phyloP scores from a whole-genome alignment of 2,888 invertebrate genomes.

The Sclerodermus sp. region DNA sequence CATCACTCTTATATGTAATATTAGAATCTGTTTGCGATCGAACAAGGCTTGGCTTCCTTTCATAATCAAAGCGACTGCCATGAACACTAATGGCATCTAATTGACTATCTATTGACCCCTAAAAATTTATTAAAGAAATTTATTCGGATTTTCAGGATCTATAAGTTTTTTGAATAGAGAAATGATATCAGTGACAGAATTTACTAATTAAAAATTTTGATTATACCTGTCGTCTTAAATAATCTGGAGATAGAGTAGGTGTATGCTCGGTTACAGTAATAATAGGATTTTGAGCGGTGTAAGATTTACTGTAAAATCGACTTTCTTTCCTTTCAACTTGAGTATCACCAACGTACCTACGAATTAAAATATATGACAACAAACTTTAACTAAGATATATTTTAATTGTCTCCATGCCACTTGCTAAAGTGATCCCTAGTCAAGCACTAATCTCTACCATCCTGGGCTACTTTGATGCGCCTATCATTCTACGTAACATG shows the following conservation, averaged over 20 bases:
- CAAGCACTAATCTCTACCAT: slow-evolving; percentile 28
- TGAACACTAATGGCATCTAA: slow-evolving; percentile 70
- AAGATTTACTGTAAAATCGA: slow-evolving; percentile 61
- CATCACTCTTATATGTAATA: slow-evolving; percentile 84
- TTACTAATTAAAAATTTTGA: too few relatives aligned
- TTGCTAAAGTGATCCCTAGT: slow-evolving; percentile 25
- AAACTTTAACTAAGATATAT: background rate
- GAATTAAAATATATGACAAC: slow-evolving; percentile 12
- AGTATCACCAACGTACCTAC: slow-evolving; percentile 73
- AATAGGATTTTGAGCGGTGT: slow-evolving; percentile 84
- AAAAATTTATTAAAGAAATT: slow-evolving; percentile 13
- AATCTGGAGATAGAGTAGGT: slow-evolving; percentile 88
- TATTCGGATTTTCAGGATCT: too few relatives aligned
- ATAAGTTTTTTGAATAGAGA: too few relatives aligned
- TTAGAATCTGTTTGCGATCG: slow-evolving; percentile 92
- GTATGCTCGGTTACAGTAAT: slow-evolving; percentile 97
- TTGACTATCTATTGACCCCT: slow-evolving; percentile 86
- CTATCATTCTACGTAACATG: too few relatives aligned
- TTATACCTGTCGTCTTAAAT: slow-evolving; percentile 74
- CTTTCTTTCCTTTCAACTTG: slow-evolving; percentile 67
- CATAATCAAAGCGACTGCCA: slow-evolving; percentile 60
- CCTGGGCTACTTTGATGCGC: too few relatives aligned
- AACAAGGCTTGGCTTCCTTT: slow-evolving; percentile 73
- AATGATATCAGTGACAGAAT: too few relatives aligned
- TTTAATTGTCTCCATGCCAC: slow-evolving; percentile 23